phyloP scores from a whole-genome alignment of 2,113 vertebrate species.

The Saccopteryx bilineata region DNA sequence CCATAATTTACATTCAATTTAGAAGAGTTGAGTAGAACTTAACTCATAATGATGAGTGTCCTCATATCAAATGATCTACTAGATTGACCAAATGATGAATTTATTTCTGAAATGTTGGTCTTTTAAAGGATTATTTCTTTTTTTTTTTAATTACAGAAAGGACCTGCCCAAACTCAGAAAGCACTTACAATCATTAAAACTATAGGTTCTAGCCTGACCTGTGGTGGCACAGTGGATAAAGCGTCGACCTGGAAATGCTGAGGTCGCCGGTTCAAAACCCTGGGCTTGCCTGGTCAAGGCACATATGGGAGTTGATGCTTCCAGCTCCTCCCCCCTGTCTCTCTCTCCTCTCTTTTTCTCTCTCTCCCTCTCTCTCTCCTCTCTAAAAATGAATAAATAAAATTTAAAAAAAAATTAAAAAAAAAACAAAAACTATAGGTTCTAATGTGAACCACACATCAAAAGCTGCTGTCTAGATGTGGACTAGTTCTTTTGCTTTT shows the following conservation, averaged over 20 bases:
- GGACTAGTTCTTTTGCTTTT: not conserved
- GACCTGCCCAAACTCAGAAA: not conserved
- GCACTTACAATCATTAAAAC: slow-evolving; percentile 48
- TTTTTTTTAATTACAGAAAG: not conserved
- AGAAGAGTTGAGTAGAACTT: slow-evolving; percentile 38
- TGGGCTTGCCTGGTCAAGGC: too few relatives aligned
- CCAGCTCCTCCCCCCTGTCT: too few relatives aligned
- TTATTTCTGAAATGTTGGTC: slow-evolving; percentile 1
- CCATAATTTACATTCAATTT: slow-evolving; percentile 20
- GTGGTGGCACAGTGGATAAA: too few relatives aligned
- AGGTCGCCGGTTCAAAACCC: too few relatives aligned
- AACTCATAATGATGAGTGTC: not conserved
- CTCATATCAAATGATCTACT: not conserved
- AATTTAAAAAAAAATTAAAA: too few relatives aligned
- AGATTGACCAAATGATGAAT: slow-evolving; percentile 13
- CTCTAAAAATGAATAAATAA: too few relatives aligned
- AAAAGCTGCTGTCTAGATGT: not conserved
- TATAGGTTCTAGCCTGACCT: not conserved
- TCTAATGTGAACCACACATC: not conserved
- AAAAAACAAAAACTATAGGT: slow-evolving; percentile 38
- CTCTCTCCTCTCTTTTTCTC: too few relatives aligned
- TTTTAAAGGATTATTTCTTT: slow-evolving; percentile 9
- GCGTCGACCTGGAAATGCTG: too few relatives aligned
- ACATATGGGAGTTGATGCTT: too few relatives aligned
- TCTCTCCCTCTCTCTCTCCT: too few relatives aligned